Evolutionary conservation across 35 echinoderm and acorn worm species (phyloP).

Genomic region (Ptychodera flava): DNA sequence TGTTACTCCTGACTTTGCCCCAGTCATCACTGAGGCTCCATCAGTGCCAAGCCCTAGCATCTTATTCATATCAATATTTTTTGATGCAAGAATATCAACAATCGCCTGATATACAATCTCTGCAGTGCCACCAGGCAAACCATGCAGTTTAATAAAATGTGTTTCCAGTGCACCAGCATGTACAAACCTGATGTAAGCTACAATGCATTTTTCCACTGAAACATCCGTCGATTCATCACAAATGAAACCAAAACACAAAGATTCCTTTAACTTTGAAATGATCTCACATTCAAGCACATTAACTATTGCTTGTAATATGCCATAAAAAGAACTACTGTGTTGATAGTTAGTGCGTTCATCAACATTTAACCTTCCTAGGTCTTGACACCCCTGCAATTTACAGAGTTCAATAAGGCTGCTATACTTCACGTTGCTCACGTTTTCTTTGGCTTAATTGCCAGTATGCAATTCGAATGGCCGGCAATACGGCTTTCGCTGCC

Average conservation of each 20-base stretch:
- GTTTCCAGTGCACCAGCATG: neutral
- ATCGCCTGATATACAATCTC: neutral
- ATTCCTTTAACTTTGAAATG: neutral
- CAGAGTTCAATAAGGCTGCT: neutral
- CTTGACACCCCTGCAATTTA: neutral
- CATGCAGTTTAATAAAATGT: neutral
- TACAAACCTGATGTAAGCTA: neutral
- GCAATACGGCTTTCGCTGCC: neutral
- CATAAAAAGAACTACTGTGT: neutral
- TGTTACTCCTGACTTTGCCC: conserved; percentile 13
- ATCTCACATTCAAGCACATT: neutral
- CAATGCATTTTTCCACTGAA: neutral
- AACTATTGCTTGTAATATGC: neutral
- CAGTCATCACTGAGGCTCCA: conserved; percentile 40
- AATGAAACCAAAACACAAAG: neutral
- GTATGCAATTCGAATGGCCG: neutral
- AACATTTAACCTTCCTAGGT: neutral
- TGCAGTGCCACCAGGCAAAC: neutral
- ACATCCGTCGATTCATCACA: neutral
- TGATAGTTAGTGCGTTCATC: neutral
- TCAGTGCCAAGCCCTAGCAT: conserved; percentile 28
- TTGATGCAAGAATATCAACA: neutral
- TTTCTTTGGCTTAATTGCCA: neutral
- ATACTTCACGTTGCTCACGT: neutral
- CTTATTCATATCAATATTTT: conserved; percentile 32